These are phyloP conservation scores for Spicauda simplicius DNA, from an alignment of 2,888 invertebrate genomes.

Conservation along the genomic window DNA sequence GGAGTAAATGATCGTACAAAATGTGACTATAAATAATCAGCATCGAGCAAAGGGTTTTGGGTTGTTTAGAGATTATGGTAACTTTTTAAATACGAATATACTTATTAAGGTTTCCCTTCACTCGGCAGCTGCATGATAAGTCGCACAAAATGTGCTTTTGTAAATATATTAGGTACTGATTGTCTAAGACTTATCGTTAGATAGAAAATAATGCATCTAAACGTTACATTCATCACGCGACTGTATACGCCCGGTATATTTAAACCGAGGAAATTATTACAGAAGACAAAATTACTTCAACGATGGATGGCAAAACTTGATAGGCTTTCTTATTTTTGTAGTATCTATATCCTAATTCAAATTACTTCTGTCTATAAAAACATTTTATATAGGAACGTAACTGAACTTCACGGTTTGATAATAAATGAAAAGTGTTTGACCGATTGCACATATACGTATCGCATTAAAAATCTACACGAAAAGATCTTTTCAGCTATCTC, in stretches of 20 bases:
- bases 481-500: neutral
- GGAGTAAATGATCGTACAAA: constrained; percentile 76
- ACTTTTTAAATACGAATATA: constrained; percentile 42
- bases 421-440: neutral
- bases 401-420: neutral
- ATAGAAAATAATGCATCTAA: constrained; percentile 65
- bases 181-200: constrained; percentile 68
- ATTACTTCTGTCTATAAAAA: neutral
- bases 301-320: neutral
- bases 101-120: constrained; percentile 66
- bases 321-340: too few species aligned
- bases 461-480: neutral
- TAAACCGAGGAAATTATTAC: too few species aligned
- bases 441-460: neutral
- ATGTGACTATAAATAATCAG: constrained; percentile 80
- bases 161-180: constrained; percentile 76
- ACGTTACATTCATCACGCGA: constrained; percentile 36
- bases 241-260: neutral
- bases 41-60: constrained; percentile 60
- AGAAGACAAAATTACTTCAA: neutral
- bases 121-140: constrained; percentile 70
- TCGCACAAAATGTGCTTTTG: constrained; percentile 70
- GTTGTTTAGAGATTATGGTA: constrained; percentile 53
- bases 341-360: too few species aligned
- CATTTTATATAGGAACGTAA: neutral